These are phyloP conservation scores for Eugnorisma glareosa DNA, from an alignment of 2,888 invertebrate genomes.

Conservation along the genomic window DNA sequence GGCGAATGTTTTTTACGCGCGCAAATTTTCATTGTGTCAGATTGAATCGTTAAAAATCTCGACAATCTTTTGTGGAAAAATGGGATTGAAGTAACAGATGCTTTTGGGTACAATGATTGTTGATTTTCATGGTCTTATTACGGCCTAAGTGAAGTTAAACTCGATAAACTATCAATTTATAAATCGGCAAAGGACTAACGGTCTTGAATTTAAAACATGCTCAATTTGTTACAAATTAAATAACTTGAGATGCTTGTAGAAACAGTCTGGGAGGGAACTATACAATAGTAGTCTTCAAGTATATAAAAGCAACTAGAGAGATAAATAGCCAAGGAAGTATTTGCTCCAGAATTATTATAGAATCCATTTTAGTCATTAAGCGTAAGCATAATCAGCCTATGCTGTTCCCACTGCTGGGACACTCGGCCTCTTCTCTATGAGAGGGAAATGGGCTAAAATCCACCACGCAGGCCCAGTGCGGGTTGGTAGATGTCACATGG, in stretches of 20 bases:
- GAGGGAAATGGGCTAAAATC: too few species aligned
- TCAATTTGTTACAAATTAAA: neutral
- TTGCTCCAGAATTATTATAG: neutral
- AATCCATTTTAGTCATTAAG: neutral
- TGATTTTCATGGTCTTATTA: conserved; percentile 56
- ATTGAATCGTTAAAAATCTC: conserved; percentile 72
- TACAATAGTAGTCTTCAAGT: neutral
- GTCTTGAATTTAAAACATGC: conserved; percentile 4
- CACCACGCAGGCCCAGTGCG: too few species aligned
- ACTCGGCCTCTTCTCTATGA: too few species aligned
- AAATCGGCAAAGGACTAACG: neutral
- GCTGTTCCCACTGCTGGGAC: too few species aligned
- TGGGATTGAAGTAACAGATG: conserved; percentile 54
- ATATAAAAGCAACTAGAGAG: neutral
- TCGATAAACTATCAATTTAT: conserved; percentile 16
- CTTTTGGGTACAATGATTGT: conserved; percentile 41
- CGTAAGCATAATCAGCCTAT: too few species aligned
- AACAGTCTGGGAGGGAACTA: neutral
- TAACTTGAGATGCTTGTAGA: neutral
- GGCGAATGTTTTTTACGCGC: conserved; percentile 63
- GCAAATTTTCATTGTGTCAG: conserved; percentile 64
- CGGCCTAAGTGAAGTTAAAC: neutral
- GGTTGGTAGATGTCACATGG: too few species aligned
- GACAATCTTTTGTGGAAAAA: conserved; percentile 63
- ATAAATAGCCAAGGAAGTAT: neutral